Evolutionary conservation across 2,797 vertebrate species (phyloP).

Genomic region (Falco columbarius): DNA sequence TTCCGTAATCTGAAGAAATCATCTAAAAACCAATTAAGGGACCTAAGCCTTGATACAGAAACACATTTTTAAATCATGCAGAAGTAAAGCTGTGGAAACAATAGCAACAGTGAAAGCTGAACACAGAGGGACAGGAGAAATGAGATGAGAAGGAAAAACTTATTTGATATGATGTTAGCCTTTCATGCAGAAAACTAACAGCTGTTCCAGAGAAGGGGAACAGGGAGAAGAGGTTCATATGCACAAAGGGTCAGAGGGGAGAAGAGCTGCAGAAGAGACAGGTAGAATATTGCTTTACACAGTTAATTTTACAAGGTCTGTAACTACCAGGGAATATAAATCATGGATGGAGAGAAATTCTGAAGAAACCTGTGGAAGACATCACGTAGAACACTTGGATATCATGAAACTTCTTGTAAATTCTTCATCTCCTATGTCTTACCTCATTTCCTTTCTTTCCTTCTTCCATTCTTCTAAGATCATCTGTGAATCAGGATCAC

Average conservation of each 20-base stretch:
- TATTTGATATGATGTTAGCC: background rate
- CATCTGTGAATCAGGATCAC: slow-evolving; percentile 87
- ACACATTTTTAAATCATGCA: background rate
- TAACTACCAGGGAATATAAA: background rate
- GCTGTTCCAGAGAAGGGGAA: background rate
- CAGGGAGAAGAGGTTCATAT: background rate
- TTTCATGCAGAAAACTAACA: background rate
- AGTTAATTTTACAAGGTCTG: background rate
- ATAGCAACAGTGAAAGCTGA: background rate
- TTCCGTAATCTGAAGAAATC: background rate
- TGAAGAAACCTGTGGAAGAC: background rate
- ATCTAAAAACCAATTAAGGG: background rate
- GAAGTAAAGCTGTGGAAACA: background rate
- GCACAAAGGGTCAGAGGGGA: background rate
- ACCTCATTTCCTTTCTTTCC: slow-evolving; percentile 94
- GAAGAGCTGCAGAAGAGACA: background rate
- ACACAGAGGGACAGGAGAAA: background rate
- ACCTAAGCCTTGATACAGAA: background rate
- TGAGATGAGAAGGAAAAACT: background rate
- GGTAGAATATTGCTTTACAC: background rate
- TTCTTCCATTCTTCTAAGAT: slow-evolving; percentile 92
- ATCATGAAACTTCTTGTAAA: background rate
- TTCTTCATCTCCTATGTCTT: background rate
- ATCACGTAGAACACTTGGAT: background rate
- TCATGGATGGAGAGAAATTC: background rate